phyloP scores from a whole-genome alignment of 2,797 vertebrate genomes.

The Sebastolobus alascanus region DNA sequence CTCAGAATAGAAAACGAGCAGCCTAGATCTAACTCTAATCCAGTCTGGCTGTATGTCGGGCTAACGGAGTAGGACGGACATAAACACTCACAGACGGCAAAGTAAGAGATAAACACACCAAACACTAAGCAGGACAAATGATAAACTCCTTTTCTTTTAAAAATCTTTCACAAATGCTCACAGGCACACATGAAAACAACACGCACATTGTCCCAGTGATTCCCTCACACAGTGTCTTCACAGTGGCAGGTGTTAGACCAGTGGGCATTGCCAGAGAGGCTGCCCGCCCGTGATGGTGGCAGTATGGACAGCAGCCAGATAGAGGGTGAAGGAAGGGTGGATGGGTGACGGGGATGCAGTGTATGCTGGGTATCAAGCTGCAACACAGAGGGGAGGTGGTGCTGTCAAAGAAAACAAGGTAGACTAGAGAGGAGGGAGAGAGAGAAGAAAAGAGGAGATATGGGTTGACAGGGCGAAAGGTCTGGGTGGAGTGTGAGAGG shows the following conservation, averaged over 20 bases:
- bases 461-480: constrained; percentile 40
- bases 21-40: constrained; percentile 71
- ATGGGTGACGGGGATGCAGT: constrained; percentile 28
- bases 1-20: constrained; percentile 72
- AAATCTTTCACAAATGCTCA: constrained; percentile 18
- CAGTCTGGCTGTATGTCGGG: constrained; percentile 29
- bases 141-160: background rate
- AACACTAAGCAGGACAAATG: constrained; percentile 14
- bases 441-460: constrained; percentile 13
- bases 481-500: constrained; percentile 12
- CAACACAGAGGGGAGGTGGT: constrained; percentile 20
- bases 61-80: constrained; percentile 29
- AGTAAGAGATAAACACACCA: constrained; percentile 29
- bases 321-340: constrained; percentile 30
- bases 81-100: constrained; percentile 12
- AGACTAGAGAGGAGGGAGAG: background rate
- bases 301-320: constrained; percentile 51
- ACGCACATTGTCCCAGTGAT: constrained; percentile 2
- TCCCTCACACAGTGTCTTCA: constrained; percentile 19
- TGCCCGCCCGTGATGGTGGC: constrained; percentile 21
- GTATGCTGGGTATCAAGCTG: constrained; percentile 55
- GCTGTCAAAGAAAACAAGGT: constrained; percentile 32
- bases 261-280: constrained; percentile 48
- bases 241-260: constrained; percentile 68
- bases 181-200: background rate